These are phyloP conservation scores for Oegoconia quadripuncta DNA, from an alignment of 2,888 invertebrate genomes.

Conservation along the genomic window DNA sequence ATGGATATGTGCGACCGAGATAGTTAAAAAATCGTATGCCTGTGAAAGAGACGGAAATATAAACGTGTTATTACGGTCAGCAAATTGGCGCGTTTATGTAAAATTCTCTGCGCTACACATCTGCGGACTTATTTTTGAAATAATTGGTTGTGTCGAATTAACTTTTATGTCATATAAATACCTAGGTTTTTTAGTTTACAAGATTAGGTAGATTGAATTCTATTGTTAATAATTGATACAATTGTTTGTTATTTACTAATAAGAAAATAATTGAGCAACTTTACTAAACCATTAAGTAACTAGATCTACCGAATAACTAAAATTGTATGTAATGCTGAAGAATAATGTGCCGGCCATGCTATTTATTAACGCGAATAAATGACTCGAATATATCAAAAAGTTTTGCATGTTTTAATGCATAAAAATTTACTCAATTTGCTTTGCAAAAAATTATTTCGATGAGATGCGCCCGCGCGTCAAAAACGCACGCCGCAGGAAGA, in stretches of 20 bases:
- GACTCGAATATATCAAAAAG: conserved; percentile 15
- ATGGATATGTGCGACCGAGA: conserved; percentile 35
- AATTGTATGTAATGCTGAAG: too few relatives aligned
- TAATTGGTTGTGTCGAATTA: conserved; percentile 31
- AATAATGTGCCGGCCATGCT: conserved; percentile 2
- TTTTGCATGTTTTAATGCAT: conserved; percentile 19
- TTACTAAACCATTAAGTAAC: conserved; percentile 1
- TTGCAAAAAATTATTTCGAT: conserved; percentile 15
- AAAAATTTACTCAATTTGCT: conserved; percentile 22
- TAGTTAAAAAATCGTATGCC: conserved; percentile 23
- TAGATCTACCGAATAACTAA: too few relatives aligned
- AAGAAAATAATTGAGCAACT: conserved; percentile 16
- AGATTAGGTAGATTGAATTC: conserved; percentile 18
- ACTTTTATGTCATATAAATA: conserved; percentile 38
- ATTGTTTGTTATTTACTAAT: conserved; percentile 13
- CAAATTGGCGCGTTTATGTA: conserved; percentile 63
- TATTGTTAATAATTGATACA: conserved; percentile 13
- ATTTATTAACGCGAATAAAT: conserved; percentile 10
- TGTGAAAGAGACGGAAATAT: conserved; percentile 31
- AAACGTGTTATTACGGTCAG: conserved; percentile 54
- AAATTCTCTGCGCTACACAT: conserved; percentile 46
- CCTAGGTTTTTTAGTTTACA: conserved; percentile 18
- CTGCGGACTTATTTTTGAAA: conserved; percentile 38
- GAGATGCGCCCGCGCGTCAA: conserved; percentile 25
- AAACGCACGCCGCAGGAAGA: conserved; percentile 35